Conservation (phyloP, 2,113 vertebrate genomes). For the Solea senegalensis region DNA sequence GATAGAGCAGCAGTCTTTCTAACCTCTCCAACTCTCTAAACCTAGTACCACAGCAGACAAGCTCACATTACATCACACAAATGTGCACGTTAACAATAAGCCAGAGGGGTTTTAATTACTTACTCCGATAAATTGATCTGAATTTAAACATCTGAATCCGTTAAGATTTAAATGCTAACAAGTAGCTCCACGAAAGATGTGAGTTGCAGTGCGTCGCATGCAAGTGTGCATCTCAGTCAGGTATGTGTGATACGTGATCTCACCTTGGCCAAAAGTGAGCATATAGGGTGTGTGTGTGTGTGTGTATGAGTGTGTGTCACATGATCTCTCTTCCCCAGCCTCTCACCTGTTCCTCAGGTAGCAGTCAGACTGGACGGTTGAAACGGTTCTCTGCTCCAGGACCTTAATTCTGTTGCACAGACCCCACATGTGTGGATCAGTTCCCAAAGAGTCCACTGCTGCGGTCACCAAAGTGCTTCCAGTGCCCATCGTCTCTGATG, state of each 20-base stretch:
- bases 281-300: conserved; percentile 39
- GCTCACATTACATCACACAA: conserved; percentile 12
- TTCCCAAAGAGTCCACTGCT: conserved; percentile 31
- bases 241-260: conserved; percentile 62
- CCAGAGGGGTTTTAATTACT: background rate
- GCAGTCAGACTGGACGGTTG: conserved; percentile 52
- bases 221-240: conserved; percentile 32
- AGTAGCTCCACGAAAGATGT: conserved; percentile 14
- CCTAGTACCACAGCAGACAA: conserved; percentile 47
- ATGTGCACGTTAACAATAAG: background rate
- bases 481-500: conserved; percentile 7
- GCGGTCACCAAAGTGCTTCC: conserved; percentile 37
- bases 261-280: conserved; percentile 53
- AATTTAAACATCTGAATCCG: background rate
- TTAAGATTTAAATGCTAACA: background rate
- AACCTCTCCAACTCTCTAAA: conserved; percentile 77
- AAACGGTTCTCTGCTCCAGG: conserved; percentile 66
- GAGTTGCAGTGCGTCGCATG: conserved; percentile 19
- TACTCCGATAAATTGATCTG: background rate
- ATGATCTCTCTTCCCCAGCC: conserved; percentile 47
- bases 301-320: conserved; percentile 53
- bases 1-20: conserved; percentile 68
- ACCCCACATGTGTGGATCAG: conserved; percentile 17
- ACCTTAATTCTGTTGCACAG: conserved; percentile 65
- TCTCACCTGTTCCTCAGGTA: conserved; percentile 81